phyloP scores from a whole-genome alignment of 92 coral and sea anemone species.

The Anthopleura xanthogrammica region DNA sequence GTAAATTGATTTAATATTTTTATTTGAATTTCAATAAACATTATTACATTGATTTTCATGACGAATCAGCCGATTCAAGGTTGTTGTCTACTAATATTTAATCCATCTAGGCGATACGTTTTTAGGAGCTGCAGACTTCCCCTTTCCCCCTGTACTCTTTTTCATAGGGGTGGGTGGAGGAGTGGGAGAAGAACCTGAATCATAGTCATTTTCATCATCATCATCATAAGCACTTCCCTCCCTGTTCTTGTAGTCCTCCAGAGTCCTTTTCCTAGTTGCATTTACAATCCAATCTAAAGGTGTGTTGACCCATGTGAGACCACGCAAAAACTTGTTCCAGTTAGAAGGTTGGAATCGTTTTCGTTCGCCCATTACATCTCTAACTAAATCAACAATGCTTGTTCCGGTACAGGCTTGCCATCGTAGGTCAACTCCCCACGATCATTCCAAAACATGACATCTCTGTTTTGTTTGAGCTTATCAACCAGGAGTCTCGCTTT shows the following conservation, averaged over 20 bases:
- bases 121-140: conserved; percentile 8
- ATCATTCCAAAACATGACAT: conserved; percentile 50
- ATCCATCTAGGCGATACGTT: conserved; percentile 15
- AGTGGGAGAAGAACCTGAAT: background rate
- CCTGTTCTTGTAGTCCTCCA: conserved; percentile 13
- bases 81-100: conserved; percentile 9
- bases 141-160: conserved; percentile 12
- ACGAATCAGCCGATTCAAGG: background rate
- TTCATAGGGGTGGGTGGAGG: conserved; percentile 5
- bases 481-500: conserved; percentile 17
- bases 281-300: conserved; percentile 25
- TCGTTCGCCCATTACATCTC: conserved; percentile 23
- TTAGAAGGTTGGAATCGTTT: conserved; percentile 29
- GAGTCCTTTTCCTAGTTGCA: conserved; percentile 28
- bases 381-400: conserved; percentile 42
- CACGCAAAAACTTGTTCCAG: conserved; percentile 33
- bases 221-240: conserved; percentile 3
- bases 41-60: background rate
- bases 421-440: conserved; percentile 37
- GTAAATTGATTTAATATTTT: conserved; percentile 9
- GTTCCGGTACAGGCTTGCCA: conserved; percentile 36
- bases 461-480: conserved; percentile 34
- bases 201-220: background rate
- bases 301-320: conserved; percentile 16
- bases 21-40: background rate